phyloP scores from a whole-genome alignment of 2,797 vertebrate species.

The Sebastes reedi region DNA sequence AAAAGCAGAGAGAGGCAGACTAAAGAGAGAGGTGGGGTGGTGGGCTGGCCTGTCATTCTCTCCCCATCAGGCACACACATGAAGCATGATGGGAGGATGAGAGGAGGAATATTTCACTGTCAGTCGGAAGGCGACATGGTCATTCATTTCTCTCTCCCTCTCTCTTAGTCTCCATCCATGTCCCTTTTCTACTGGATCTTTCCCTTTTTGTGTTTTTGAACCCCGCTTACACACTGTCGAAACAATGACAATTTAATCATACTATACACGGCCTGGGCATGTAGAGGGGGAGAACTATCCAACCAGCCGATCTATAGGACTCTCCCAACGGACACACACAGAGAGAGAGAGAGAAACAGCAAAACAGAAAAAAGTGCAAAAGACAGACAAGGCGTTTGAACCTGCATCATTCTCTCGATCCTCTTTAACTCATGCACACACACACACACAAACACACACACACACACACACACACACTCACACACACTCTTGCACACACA shows the following conservation, averaged over 20 bases:
- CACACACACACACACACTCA: conserved; percentile 6
- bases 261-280: conserved; percentile 86
- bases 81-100: conserved; percentile 92
- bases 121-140: conserved; percentile 83
- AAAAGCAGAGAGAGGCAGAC: neutral
- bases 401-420: conserved; percentile 39
- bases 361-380: conserved; percentile 40
- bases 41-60: conserved; percentile 78
- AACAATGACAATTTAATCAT: conserved; percentile 96
- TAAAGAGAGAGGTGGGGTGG: conserved; percentile 62
- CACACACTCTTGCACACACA: neutral
- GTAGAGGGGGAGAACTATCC: conserved; percentile 80
- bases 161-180: conserved; percentile 37
- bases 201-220: conserved; percentile 43
- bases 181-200: conserved; percentile 41
- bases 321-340: conserved; percentile 57
- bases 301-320: conserved; percentile 74
- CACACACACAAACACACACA: conserved; percentile 1
- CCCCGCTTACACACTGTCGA: conserved; percentile 72
- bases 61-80: conserved; percentile 85
- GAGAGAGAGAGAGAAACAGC: neutral
- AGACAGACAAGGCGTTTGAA: conserved; percentile 45
- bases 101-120: conserved; percentile 98
- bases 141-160: conserved; percentile 88
- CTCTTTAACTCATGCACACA: conserved; percentile 34